Evolutionary conservation across 2,888 invertebrate genomes (phyloP).

Genomic region (Pterostichus madidus): DNA sequence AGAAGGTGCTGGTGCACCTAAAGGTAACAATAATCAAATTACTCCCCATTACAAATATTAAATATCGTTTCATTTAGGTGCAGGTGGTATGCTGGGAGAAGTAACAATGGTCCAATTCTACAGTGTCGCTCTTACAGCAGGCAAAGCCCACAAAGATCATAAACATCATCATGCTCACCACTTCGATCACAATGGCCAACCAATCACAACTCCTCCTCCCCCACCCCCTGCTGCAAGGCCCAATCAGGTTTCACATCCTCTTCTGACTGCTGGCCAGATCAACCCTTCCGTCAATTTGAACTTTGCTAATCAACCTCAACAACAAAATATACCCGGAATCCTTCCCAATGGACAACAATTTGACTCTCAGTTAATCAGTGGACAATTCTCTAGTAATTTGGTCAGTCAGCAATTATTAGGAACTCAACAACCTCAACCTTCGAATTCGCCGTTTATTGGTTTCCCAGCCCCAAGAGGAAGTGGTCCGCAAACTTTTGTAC

Average conservation of each 20-base stretch:
- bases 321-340: constrained; percentile 78
- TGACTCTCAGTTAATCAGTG: constrained; percentile 82
- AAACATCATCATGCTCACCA: constrained; percentile 93
- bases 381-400: constrained; percentile 79
- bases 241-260: constrained; percentile 78
- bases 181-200: constrained; percentile 86
- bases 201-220: constrained; percentile 81
- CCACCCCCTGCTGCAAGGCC: constrained; percentile 80
- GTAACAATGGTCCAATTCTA: constrained; percentile 90
- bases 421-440: constrained; percentile 68
- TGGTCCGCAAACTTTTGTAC: constrained; percentile 70
- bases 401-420: constrained; percentile 71
- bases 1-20: constrained; percentile 78
- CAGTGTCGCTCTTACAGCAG: constrained; percentile 89
- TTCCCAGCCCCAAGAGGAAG: constrained; percentile 62
- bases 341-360: constrained; percentile 78
- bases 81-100: constrained; percentile 86
- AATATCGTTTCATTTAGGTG: constrained; percentile 75
- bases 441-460: constrained; percentile 65
- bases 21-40: constrained; percentile 74
- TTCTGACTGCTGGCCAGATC: constrained; percentile 83
- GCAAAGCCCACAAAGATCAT: constrained; percentile 92
- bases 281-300: constrained; percentile 81
- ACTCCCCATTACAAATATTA: too few species aligned
- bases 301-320: constrained; percentile 76